Conservation (phyloP, 1,140 invertebrate genomes). For the Wiebesia pumilae region DNA sequence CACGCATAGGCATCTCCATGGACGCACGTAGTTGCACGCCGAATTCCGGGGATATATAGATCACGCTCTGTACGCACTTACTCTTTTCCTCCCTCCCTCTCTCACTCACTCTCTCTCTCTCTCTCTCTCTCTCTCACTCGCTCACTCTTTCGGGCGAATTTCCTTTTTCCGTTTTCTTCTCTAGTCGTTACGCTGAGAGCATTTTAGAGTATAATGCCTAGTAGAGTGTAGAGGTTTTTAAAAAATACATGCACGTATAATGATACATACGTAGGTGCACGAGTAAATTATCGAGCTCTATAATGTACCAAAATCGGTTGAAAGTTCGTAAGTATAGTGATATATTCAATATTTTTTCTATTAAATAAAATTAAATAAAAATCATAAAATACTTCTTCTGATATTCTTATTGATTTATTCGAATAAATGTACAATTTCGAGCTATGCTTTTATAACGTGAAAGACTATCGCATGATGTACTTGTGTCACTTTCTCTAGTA, state of each 20-base stretch:
- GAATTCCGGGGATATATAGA: slow-evolving; percentile 51
- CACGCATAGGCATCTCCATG: background rate
- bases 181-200: slow-evolving; percentile 16
- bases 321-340: background rate
- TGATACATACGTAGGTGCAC: background rate
- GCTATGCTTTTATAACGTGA: too few relatives aligned
- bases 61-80: slow-evolving; percentile 56
- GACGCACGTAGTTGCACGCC: slow-evolving; percentile 7
- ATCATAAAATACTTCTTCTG: too few relatives aligned
- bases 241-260: background rate
- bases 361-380: too few relatives aligned
- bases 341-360: too few relatives aligned
- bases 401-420: too few relatives aligned
- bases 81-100: background rate
- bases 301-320: background rate
- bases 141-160: slow-evolving; percentile 23
- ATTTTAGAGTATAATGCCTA: slow-evolving; percentile 45
- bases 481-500: too few relatives aligned
- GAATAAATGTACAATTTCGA: too few relatives aligned
- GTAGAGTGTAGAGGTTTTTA: slow-evolving; percentile 23
- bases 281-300: slow-evolving; percentile 25
- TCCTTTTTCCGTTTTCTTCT: slow-evolving; percentile 37
- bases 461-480: too few relatives aligned
- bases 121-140: too few relatives aligned
- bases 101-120: too few relatives aligned